Conservation (phyloP, 2,888 invertebrate genomes). For the Diaphora mendica region DNA sequence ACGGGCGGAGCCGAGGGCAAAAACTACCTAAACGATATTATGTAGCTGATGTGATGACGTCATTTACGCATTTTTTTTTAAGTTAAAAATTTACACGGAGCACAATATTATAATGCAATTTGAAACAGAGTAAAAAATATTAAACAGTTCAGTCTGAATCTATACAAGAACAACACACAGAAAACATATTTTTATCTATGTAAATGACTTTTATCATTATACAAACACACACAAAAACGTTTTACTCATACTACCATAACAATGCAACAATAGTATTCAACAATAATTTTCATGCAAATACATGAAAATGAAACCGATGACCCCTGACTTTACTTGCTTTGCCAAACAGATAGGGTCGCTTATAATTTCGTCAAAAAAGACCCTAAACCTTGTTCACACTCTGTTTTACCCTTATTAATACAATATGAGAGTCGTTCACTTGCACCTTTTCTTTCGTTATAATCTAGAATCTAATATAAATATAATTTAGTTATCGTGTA, state of each 20-base stretch:
- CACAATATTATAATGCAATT: too few species aligned
- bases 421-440: not conserved
- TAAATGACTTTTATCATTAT: not conserved
- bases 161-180: not conserved
- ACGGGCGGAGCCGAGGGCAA: too few species aligned
- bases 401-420: not conserved
- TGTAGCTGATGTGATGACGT: too few species aligned
- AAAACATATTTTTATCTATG: too few species aligned
- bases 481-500: constrained; percentile 40
- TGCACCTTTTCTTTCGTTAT: not conserved
- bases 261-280: not conserved
- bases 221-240: not conserved
- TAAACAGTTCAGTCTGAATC: too few species aligned
- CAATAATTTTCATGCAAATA: not conserved
- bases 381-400: not conserved
- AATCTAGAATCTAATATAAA: constrained; percentile 38
- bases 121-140: not conserved
- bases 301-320: not conserved
- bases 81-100: too few species aligned
- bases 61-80: too few species aligned
- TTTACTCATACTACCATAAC: not conserved
- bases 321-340: not conserved
- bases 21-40: too few species aligned
- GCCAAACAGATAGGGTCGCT: not conserved
- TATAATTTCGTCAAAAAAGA: not conserved